A percentile compares a stretch with the other conserved stretches of the same genome.
phyloP scores from a whole-genome alignment of 2,797 vertebrate species.

The Dromococcyx pavoninus region DNA sequence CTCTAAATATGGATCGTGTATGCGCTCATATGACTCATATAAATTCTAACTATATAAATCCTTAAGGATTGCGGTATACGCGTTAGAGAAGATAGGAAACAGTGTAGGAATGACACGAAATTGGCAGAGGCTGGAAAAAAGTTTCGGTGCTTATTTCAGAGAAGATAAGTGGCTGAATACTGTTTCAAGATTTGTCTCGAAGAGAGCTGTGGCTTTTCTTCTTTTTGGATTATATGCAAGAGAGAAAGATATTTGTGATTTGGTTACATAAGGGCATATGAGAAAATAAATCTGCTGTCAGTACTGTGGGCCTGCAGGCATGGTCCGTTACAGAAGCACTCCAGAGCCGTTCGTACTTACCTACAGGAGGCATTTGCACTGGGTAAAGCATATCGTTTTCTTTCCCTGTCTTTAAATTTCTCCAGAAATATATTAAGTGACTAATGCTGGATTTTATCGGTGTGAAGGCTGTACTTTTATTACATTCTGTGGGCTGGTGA shows the following conservation, averaged over 20 bases:
- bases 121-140: not conserved
- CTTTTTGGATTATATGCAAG: not conserved
- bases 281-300: not conserved
- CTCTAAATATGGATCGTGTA: not conserved
- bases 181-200: not conserved
- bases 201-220: not conserved
- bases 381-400: not conserved
- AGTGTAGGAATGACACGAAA: not conserved
- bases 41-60: too few species aligned
- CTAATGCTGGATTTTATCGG: not conserved
- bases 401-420: not conserved
- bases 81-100: not conserved
- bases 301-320: not conserved
- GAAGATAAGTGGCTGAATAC: not conserved
- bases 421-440: not conserved
- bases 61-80: accelerated
- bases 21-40: not conserved
- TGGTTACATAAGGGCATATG: not conserved
- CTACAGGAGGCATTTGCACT: not conserved
- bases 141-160: not conserved
- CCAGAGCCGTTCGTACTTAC: not conserved
- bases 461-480: not conserved
- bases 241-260: not conserved
- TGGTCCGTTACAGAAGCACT: not conserved
- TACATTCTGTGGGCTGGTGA: not conserved